Percentiles rank a stretch among this genome's conserved stretches.
Evolutionary conservation across 2,113 vertebrate genomes (phyloP).

Genomic region (Peromyscus polionotus): DNA sequence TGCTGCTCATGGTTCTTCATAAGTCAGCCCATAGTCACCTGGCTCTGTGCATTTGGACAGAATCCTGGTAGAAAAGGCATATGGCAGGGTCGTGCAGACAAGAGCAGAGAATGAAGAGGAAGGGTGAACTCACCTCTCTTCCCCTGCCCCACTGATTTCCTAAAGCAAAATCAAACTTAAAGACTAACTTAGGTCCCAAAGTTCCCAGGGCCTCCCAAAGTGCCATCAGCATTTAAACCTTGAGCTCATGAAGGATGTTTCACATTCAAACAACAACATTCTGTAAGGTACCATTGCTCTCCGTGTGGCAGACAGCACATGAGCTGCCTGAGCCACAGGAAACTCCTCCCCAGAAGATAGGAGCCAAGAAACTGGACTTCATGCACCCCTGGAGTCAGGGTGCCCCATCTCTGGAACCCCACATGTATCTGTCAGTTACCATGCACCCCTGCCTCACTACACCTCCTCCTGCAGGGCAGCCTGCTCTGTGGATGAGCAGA

Average conservation of each 20-base stretch:
- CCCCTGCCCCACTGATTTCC: background rate
- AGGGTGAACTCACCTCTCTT: background rate
- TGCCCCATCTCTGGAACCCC: background rate
- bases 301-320: background rate
- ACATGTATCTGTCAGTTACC: background rate
- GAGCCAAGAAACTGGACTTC: background rate
- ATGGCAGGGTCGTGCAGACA: too few species aligned
- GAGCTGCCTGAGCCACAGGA: background rate
- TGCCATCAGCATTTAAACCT: background rate
- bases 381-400: background rate
- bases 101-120: background rate
- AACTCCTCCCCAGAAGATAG: background rate
- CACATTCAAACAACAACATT: background rate
- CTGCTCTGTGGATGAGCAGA: background rate
- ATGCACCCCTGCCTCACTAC: background rate
- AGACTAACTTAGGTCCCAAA: background rate
- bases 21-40: background rate
- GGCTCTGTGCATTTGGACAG: background rate
- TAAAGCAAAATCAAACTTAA: background rate
- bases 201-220: background rate
- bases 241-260: background rate
- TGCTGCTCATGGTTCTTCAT: too few species aligned
- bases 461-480: background rate
- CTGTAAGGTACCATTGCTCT: background rate
- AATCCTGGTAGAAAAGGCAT: background rate